Base-by-base conservation (phyloP, 1,140 invertebrate species). In the Amphibalanus amphitrite region DNA sequence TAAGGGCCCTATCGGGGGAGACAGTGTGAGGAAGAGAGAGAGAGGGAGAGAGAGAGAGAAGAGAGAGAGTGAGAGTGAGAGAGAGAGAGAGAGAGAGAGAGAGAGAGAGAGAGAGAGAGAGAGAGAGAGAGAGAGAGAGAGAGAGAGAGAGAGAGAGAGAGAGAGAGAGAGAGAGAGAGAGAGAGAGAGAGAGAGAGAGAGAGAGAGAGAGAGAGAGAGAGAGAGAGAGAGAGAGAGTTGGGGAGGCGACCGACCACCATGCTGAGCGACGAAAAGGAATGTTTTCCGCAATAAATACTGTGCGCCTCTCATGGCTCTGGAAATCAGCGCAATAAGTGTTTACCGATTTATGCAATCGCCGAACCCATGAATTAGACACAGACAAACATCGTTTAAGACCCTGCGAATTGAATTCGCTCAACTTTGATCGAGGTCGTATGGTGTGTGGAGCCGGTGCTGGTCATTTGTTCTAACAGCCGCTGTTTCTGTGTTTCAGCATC, bases 81-180 rank as follows among this genome's bases (percentile, higher is more conserved):
- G 23, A n/a, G n/a, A n/a, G n/a, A n/a, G n/a, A n/a, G n/a, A n/a
- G n/a, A n/a, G n/a, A n/a, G n/a, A n/a, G n/a, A n/a, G n/a, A n/a
- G n/a, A n/a, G n/a, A n/a, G n/a, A n/a, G n/a, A n/a, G n/a, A n/a
- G n/a, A n/a, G n/a, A n/a, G n/a, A n/a, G n/a, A n/a, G n/a, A n/a
- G n/a, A n/a, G n/a, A n/a, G n/a, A n/a, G n/a, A n/a, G n/a, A n/a
- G n/a, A n/a, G n/a, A n/a, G n/a, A n/a, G n/a, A n/a, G n/a, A n/a
- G n/a, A n/a, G n/a, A n/a, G n/a, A n/a, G n/a, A n/a, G n/a, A n/a
- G n/a, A n/a, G n/a, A n/a, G 17, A 69, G 69, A 69, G 69, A 17
- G 17, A 69, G 69, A 69, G 69, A 69, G 25, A 69, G 69, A n/a
- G 23, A 8, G 69, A 69, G 69, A 69, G 69, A 69, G 69, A 69